Conservation (phyloP, 2,888 invertebrate genomes). For the Malthinus seriepunctatus region DNA sequence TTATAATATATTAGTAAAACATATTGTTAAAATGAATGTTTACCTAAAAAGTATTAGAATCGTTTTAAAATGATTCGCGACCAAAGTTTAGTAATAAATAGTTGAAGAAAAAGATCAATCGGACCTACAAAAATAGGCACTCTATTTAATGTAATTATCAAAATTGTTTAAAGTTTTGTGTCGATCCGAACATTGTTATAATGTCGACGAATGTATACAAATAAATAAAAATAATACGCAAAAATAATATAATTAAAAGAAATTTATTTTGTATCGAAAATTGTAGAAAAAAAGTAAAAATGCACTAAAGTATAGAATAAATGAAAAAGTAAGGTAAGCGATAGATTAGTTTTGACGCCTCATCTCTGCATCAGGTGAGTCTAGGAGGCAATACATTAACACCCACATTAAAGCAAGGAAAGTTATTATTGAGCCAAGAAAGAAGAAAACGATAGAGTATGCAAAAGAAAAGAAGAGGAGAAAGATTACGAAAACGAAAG, state of each 20-base stretch:
- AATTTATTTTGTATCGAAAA: not conserved
- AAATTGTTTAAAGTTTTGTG: not conserved
- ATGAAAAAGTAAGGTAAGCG: not conserved
- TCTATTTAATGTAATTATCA: constrained; percentile 1
- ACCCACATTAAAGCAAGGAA: too few relatives aligned
- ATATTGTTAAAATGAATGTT: constrained; percentile 4
- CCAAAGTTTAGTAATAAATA: constrained; percentile 17
- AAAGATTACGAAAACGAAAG: too few relatives aligned
- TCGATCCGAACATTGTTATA: not conserved
- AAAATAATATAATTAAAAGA: constrained; percentile 24
- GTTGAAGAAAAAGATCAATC: constrained; percentile 15
- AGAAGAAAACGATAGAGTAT: too few relatives aligned
- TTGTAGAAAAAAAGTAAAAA: not conserved
- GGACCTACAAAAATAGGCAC: constrained; percentile 9
- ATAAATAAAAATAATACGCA: constrained; percentile 29
- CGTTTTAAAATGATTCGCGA: constrained; percentile 20
- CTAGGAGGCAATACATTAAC: too few relatives aligned
- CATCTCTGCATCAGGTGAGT: too few relatives aligned
- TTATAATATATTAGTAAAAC: too few relatives aligned
- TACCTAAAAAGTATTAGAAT: constrained; percentile 26
- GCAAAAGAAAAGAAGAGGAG: too few relatives aligned
- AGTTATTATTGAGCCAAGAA: too few relatives aligned
- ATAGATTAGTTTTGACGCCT: too few relatives aligned
- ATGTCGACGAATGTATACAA: not conserved
- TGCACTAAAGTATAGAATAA: not conserved